Conservation (phyloP, 2,113 vertebrate genomes). For the Psettodes erumei region DNA sequence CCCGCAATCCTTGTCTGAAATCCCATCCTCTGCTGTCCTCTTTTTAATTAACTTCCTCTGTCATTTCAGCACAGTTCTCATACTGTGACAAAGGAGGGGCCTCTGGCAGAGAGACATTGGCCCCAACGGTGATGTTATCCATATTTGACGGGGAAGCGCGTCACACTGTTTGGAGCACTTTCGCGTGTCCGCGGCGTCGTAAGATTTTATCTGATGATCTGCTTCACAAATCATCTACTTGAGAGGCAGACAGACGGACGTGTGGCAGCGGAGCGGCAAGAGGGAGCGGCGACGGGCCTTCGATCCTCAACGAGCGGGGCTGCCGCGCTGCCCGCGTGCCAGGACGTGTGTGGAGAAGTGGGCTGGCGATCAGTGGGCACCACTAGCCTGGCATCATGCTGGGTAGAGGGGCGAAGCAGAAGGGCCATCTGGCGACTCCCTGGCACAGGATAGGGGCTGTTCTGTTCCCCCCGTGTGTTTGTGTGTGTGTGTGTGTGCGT, state of each 20-base stretch:
- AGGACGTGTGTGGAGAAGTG: slow-evolving; percentile 62
- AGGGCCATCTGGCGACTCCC: slow-evolving; percentile 77
- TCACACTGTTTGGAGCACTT: slow-evolving; percentile 41
- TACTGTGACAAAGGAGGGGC: slow-evolving; percentile 35
- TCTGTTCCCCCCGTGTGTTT: slow-evolving; percentile 35
- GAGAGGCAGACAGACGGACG: slow-evolving; percentile 44
- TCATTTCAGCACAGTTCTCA: slow-evolving; percentile 21
- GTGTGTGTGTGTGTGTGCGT: slow-evolving; percentile 30
- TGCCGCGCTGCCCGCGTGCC: slow-evolving; percentile 57
- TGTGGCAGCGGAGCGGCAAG: slow-evolving; percentile 53
- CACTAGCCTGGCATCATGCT: slow-evolving; percentile 59
- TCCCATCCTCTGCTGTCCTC: slow-evolving; percentile 32
- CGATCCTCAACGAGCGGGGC: slow-evolving; percentile 66
- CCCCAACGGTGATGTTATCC: slow-evolving; percentile 25
- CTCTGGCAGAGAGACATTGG: slow-evolving; percentile 21
- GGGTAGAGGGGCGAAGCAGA: slow-evolving; percentile 78
- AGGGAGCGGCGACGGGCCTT: slow-evolving; percentile 61
- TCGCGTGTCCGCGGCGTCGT: slow-evolving; percentile 30
- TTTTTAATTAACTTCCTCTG: slow-evolving; percentile 48
- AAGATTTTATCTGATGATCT: slow-evolving; percentile 29
- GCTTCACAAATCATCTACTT: slow-evolving; percentile 18
- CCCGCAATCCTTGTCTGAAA: slow-evolving; percentile 27
- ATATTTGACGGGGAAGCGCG: slow-evolving; percentile 21
- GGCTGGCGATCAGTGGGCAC: slow-evolving; percentile 74
- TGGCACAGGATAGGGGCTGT: slow-evolving; percentile 69